Conservation (phyloP, 2,113 vertebrate genomes). For the Terrapene triunguis region DNA sequence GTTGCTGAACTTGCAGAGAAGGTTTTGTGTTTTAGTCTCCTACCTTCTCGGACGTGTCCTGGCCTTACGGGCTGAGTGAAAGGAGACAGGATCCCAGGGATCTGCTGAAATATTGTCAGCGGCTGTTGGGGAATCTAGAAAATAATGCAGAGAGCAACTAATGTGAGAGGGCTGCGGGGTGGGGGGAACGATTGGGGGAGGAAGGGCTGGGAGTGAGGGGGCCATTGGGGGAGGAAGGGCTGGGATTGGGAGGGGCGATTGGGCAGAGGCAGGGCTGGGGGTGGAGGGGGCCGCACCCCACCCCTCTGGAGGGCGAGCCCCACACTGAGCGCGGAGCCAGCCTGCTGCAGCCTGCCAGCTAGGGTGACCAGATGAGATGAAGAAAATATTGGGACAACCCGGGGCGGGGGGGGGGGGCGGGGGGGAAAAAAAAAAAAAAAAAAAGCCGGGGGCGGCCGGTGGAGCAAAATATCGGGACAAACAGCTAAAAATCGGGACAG, state of each 20-base stretch:
- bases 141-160: not conserved
- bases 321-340: too few relatives aligned
- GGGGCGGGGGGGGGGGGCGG: too few relatives aligned
- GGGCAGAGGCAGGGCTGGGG: not conserved
- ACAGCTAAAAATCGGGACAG: too few relatives aligned
- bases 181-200: not conserved
- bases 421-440: too few relatives aligned
- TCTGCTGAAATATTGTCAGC: conserved; percentile 72
- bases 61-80: conserved; percentile 36
- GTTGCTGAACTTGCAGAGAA: not conserved
- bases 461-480: too few relatives aligned
- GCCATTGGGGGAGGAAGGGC: too few relatives aligned
- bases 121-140: conserved; percentile 62
- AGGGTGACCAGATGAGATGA: too few relatives aligned
- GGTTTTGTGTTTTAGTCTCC: not conserved
- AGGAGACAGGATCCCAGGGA: conserved; percentile 54
- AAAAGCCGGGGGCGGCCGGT: too few relatives aligned
- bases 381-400: too few relatives aligned
- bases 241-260: not conserved
- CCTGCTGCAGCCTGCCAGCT: too few relatives aligned
- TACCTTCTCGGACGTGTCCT: conserved; percentile 74
- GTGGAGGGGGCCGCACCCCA: rapidly evolving
- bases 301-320: not conserved
- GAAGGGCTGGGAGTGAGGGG: too few relatives aligned
- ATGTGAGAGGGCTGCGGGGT: rapidly evolving